Conservation (phyloP, 2,888 invertebrate species). For the Aleiodes testaceus region DNA sequence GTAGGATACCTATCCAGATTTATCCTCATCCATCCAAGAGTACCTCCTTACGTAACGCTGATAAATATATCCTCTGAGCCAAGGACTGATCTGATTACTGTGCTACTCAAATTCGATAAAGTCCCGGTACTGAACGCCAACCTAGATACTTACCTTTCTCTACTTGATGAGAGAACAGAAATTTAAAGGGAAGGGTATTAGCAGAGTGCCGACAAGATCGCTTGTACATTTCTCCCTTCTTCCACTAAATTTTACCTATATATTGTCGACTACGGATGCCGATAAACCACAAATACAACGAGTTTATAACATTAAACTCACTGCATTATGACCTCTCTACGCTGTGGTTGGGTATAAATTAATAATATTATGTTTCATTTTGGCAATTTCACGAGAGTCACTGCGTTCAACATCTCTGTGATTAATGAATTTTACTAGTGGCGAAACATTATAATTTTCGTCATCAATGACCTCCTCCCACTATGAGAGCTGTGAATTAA, state of each 20-base stretch:
- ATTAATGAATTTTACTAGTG: not conserved
- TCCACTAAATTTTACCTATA: conserved; percentile 39
- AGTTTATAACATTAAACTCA: conserved; percentile 57
- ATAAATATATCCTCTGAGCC: conserved; percentile 45
- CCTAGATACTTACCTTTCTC: conserved; percentile 27
- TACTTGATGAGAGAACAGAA: conserved; percentile 23
- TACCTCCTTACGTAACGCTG: conserved; percentile 31
- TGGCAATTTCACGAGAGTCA: not conserved
- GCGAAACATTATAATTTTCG: too few relatives aligned
- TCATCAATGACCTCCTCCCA: too few relatives aligned
- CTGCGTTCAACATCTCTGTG: not conserved
- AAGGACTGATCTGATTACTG: conserved; percentile 51
- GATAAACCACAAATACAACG: conserved; percentile 63
- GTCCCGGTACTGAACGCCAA: conserved; percentile 54
- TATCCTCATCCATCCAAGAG: conserved; percentile 28
- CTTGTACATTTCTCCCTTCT: not conserved
- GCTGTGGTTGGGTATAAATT: not conserved
- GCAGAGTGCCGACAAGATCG: not conserved
- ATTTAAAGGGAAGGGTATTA: not conserved
- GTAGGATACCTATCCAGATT: conserved; percentile 18
- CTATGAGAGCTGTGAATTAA: too few relatives aligned
- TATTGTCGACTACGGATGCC: conserved; percentile 60
- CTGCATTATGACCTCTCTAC: conserved; percentile 36
- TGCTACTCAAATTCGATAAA: conserved; percentile 63
- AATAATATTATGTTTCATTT: not conserved